phyloP scores from a whole-genome alignment of 2,113 vertebrate species.

The Syrrhaptes paradoxus region DNA sequence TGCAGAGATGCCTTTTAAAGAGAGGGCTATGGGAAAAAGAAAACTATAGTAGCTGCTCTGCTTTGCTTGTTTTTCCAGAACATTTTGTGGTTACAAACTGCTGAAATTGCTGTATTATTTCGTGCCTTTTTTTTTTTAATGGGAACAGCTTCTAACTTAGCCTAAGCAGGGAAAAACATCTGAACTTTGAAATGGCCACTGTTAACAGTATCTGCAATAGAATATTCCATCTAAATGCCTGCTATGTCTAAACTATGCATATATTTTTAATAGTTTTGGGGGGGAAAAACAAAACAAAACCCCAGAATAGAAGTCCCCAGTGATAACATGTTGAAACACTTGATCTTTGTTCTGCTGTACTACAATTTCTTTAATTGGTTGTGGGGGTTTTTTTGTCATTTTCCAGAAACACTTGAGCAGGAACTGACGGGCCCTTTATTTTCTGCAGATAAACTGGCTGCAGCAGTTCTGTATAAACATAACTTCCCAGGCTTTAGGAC shows the following conservation, averaged over 20 bases:
- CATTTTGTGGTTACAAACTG: neutral
- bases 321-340: neutral
- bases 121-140: neutral
- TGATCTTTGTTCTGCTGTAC: neutral
- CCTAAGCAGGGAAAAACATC: neutral
- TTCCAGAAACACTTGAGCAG: neutral
- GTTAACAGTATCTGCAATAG: neutral
- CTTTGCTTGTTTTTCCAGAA: neutral
- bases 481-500: neutral
- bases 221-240: neutral
- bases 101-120: neutral
- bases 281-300: too few species aligned
- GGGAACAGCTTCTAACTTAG: neutral
- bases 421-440: neutral
- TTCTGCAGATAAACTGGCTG: neutral
- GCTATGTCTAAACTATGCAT: neutral
- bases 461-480: neutral
- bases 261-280: neutral
- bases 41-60: neutral
- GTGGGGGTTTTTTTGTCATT: neutral
- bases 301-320: neutral
- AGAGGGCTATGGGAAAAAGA: too few species aligned
- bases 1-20: neutral
- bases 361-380: neutral
- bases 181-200: neutral